These are phyloP conservation scores for Polydrusus tereticollis DNA, from an alignment of 2,888 invertebrate species.

Conservation along the genomic window DNA sequence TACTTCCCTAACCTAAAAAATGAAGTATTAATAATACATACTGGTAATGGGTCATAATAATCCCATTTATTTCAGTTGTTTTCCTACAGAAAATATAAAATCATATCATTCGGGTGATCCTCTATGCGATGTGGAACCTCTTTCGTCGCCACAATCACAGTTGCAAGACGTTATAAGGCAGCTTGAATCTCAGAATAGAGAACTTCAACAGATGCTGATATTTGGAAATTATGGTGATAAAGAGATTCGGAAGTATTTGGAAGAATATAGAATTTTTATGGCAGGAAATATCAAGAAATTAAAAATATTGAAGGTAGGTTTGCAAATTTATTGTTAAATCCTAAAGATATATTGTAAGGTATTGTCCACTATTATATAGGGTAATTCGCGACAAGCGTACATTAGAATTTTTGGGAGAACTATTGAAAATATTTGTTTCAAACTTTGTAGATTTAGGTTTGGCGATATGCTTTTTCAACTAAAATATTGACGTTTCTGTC, in stretches of 20 bases:
- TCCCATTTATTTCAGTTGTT: neutral
- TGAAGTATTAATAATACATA: no score
- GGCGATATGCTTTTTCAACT: no score
- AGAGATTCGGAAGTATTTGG: conserved; percentile 70
- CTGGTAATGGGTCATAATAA: no score
- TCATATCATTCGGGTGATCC: conserved; percentile 52
- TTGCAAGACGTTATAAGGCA: conserved; percentile 79
- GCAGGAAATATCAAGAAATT: conserved; percentile 77
- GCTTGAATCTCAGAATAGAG: conserved; percentile 77
- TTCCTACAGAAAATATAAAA: conserved; percentile 29
- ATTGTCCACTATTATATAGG: no score
- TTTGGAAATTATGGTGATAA: conserved; percentile 63
- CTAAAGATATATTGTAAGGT: neutral
- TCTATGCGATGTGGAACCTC: conserved; percentile 57
- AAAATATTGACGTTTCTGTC: no score
- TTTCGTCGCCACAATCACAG: conserved; percentile 72
- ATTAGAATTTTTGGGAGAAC: no score
- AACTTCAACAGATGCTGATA: conserved; percentile 68
- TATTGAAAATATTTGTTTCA: no score
- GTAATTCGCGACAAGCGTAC: no score
- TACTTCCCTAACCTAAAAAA: no score
- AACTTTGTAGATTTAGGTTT: no score
- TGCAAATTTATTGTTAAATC: neutral
- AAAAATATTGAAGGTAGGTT: conserved; percentile 74
- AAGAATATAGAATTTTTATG: conserved; percentile 74